Base-by-base conservation (phyloP, 2,797 vertebrate genomes). In the Cichlasoma orientale region DNA sequence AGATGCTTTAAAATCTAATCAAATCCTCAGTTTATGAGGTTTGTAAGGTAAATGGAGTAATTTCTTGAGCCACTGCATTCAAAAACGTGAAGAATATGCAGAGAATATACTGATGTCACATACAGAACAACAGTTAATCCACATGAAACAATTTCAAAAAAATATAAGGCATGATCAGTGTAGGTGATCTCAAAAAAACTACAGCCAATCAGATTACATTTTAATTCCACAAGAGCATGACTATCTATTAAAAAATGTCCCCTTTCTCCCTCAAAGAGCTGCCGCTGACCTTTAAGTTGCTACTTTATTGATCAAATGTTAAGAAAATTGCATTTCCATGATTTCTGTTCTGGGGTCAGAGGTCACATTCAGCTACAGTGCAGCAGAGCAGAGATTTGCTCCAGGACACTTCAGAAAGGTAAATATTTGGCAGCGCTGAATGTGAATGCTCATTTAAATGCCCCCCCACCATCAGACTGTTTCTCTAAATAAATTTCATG, bases 311-410 rank as follows among this genome's bases (percentile, higher is more conserved):
- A 56, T 72, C 23, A 56, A 72, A 63, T 44, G 25, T 18, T 21
- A 41, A 31, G 0, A 29, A 36, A 0, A 63, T 57, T 11, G 2
- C 0, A 27, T 78, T 13, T 71, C 27, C 23, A 41, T 3, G 0
- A 29, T 73, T 27, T 74, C 27, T 31, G 7, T 6, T 47, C 29
- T 16, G 21, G 63, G 61, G 82, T 79, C 78, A 88, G 55, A 74
- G 52, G 38, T 82, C 74, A 54, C 6, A 18, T 1, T 13, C 19
- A 19, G 69, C 29, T 16, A 7, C 53, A 69, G 54, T 56, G 56
- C 63, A 58, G 50, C 61, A 56, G 38, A 33, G 13, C 33, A 63
- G 19, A 57, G 61, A 59, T 85, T 76, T 75, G 33, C 54, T 84
- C 29, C 18, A 9, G 23, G 12, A 27, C 61, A 14, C 27, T 72